Evolutionary conservation across 2,888 invertebrate species (phyloP), one percentile per base, ranked within the genome.

Genomic region (Synergus umbraculus): DNA sequence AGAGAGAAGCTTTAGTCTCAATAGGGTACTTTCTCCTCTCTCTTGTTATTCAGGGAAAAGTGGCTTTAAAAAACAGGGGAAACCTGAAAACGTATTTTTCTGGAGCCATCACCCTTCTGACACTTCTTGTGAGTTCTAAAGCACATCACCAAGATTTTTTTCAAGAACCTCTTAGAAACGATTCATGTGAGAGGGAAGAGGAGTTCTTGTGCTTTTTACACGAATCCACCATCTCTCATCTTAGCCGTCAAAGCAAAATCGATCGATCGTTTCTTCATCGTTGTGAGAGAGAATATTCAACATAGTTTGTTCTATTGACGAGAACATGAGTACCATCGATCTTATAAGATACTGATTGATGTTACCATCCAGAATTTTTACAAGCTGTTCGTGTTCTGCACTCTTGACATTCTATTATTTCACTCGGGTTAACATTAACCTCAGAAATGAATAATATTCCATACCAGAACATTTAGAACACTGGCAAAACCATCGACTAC

Each of bases 251-350:
- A 73, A 73, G 73, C 9, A 29, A 49, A 73, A 73, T 54, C 73
- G 73, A 73, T 73, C 15, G 29, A 54, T 49, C 29, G 37, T 13
- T 73, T 73, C 54, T 73, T 54, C 54, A 49, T 37, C n/a, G 8
- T 41, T 54, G 49, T 37, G 37, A 13, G 37, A 22, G 29, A 29
- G 73, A 22, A 22, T 15, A 54, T 67, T 67, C 46, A 46, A 44
- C 67, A 67, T 37, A 66, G 43, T 54, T 73, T 73, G 49, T 54
- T 73, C 37, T 54, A 54, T 73, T 73, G 73, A 73, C 54, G 73
- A 69, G 65, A 22, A 60, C 15, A 58, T n/a, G 43, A 78, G 78
- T 66, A n/a, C 81, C 78, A 82, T 79, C 41, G 81, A 81, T 82
- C 81, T 79, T 80, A 15, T 46, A 73, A 65, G 58, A 64, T 49